Percentiles rank a stretch among this genome's conserved stretches.
These are phyloP conservation scores for Nemopilema nomurai DNA, from an alignment of 30 jellyfish, hydroid and myxozoan genomes.

Conservation along the genomic window DNA sequence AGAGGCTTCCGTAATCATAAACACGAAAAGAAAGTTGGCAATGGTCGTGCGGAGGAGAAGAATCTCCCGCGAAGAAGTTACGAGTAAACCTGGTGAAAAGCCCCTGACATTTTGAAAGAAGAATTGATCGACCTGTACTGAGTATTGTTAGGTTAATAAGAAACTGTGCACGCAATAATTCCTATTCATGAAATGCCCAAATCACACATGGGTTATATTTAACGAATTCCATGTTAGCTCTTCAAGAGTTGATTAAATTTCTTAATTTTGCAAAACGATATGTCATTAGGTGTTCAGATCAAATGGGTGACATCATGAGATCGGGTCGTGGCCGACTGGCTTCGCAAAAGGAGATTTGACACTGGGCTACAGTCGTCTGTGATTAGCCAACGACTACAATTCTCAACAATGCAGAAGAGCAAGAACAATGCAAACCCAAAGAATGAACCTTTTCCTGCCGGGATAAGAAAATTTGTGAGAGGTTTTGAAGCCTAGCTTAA, in stretches of 20 bases:
- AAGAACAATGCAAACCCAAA: constrained; percentile 40
- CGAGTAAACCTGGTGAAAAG: background rate
- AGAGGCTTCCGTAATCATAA: too few species aligned
- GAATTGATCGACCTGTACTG: background rate
- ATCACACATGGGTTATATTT: constrained; percentile 18
- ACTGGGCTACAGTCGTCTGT: constrained; percentile 15
- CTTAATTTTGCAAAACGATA: background rate
- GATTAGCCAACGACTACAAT: constrained; percentile 1
- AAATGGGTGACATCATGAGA: constrained; percentile 3
- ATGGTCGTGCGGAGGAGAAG: background rate
- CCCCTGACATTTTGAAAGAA: background rate
- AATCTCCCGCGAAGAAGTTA: constrained; percentile 3
- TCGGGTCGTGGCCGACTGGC: background rate
- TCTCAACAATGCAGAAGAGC: constrained; percentile 21
- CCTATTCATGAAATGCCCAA: constrained; percentile 10
- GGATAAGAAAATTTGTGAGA: constrained; percentile 43
- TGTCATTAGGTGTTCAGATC: background rate
- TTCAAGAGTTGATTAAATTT: background rate
- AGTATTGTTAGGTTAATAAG: constrained; percentile 15
- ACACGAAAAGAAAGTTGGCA: too few species aligned
- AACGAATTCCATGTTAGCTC: background rate
- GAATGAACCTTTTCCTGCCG: constrained; percentile 75
- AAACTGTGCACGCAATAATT: constrained; percentile 35
- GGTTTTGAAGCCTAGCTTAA: constrained; percentile 36
- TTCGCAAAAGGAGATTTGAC: background rate